Evolutionary conservation across 2,113 vertebrate genomes (phyloP), one percentile per base, ranked within the genome.

Genomic region (Galemys pyrenaicus): DNA sequence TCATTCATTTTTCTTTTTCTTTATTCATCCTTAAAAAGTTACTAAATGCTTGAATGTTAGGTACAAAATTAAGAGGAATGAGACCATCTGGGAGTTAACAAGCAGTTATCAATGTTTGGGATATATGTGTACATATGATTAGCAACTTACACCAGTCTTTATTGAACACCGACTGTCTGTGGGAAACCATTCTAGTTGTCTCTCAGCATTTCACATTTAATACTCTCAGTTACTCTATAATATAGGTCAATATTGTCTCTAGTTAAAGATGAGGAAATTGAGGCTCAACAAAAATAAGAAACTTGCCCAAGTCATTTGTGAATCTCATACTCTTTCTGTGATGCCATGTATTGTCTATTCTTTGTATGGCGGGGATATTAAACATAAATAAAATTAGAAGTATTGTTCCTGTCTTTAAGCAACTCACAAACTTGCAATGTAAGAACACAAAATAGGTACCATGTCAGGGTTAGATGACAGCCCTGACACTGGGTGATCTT

Each of bases 181-280:
- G 35, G 5, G 46, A 56, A 4, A 65, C 37, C 22, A 67, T 51
- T 89, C 16, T 6, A 30, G n/a, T 32, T 65, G 8, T 12, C 54
- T 89, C 49, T 35, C 35, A 54, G 22, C 17, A 58, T 74, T 86
- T n/a, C 22, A 46, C 15, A 60, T 67, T 71, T 41, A 67, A 65
- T 71, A 22, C 9, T 85, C 22, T 74, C 30, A 32, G 28, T 5
- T 54, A 39, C n/a, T 3, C 15, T 83, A 22, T 4, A 58, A 41
- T 20, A 13, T 44, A 87, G 28, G 28, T 84, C 65, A 60, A 39
- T 32, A 64, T 37, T 46, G 56, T 82, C 20, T 13, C 28, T 32
- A 65, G 74, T 88, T 86, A 81, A 2, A 89, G n/a, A 75, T 70
- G 9, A 92, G 11, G 39, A 92, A 92, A 91, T n/a, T 5, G 20